Conservation (phyloP, 2,797 vertebrate genomes). For the Phoebastria nigripes region DNA sequence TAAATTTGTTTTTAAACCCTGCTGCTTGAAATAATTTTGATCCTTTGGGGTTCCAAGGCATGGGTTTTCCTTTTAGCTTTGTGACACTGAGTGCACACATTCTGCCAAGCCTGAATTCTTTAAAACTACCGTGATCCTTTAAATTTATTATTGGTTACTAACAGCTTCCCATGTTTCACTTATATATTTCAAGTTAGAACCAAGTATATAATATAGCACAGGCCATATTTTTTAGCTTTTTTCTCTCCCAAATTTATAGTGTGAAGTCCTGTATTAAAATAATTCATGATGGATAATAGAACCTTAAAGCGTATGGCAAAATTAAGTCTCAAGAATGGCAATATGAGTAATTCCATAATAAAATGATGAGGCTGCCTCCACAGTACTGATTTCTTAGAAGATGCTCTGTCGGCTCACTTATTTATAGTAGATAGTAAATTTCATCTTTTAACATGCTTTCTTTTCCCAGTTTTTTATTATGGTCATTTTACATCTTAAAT, state of each 20-base stretch:
- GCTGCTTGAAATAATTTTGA: background rate
- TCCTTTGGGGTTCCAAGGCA: background rate
- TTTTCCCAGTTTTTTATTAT: background rate
- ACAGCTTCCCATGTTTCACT: background rate
- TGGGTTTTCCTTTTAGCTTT: background rate
- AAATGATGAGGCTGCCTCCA: background rate
- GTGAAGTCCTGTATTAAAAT: background rate
- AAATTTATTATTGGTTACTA: background rate
- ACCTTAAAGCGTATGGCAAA: background rate
- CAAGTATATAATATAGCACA: background rate
- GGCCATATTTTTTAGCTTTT: background rate
- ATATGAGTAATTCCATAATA: slow-evolving; percentile 24
- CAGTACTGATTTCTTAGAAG: background rate
- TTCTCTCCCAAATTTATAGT: background rate
- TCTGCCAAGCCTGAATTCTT: background rate
- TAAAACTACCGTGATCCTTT: background rate
- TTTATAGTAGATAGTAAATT: slow-evolving; percentile 16
- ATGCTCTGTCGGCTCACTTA: background rate
- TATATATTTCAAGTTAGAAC: background rate
- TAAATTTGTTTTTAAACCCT: background rate
- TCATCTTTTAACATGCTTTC: background rate
- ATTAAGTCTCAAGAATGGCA: slow-evolving; percentile 24
- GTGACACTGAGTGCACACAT: background rate
- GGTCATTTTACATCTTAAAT: background rate
- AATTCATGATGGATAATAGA: slow-evolving; percentile 25